A percentile compares a stretch with the other conserved stretches of the same genome.
Conservation (phyloP, 2,797 vertebrate genomes). For the Sarcophilus harrisii region DNA sequence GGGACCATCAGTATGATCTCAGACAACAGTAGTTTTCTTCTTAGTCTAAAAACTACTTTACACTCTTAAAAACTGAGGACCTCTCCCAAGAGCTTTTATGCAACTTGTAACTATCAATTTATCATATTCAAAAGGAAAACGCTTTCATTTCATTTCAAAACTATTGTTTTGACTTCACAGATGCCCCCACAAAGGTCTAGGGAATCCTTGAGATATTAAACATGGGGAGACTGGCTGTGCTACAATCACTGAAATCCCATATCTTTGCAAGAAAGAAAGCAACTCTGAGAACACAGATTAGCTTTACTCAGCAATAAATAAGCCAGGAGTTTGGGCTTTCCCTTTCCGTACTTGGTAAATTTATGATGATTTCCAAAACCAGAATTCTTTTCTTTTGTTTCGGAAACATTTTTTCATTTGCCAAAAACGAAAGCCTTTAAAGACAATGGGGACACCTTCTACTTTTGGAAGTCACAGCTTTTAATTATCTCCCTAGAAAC, state of each 20-base stretch:
- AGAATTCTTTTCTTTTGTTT: neutral
- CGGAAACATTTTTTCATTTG: neutral
- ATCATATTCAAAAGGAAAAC: neutral
- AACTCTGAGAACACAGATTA: neutral
- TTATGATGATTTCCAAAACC: neutral
- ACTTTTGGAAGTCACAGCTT: neutral
- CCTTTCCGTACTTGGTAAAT: neutral
- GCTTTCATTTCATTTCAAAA: no score
- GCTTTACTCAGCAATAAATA: neutral
- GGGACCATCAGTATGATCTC: neutral
- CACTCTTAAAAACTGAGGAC: neutral
- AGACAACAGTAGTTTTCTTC: neutral
- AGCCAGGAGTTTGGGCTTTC: neutral
- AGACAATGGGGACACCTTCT: neutral
- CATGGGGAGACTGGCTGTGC: neutral
- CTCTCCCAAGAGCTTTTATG: neutral
- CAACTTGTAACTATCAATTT: neutral
- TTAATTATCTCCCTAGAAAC: neutral
- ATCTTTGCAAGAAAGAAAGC: neutral
- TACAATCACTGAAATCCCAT: neutral
- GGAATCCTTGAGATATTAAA: no score
- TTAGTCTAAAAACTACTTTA: neutral
- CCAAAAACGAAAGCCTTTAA: neutral
- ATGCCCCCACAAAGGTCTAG: neutral
- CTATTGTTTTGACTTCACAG: neutral